These are phyloP conservation scores for Phacellophora camtschatica DNA, from an alignment of 30 jellyfish, hydroid and myxozoan genomes.

Conservation along the genomic window DNA sequence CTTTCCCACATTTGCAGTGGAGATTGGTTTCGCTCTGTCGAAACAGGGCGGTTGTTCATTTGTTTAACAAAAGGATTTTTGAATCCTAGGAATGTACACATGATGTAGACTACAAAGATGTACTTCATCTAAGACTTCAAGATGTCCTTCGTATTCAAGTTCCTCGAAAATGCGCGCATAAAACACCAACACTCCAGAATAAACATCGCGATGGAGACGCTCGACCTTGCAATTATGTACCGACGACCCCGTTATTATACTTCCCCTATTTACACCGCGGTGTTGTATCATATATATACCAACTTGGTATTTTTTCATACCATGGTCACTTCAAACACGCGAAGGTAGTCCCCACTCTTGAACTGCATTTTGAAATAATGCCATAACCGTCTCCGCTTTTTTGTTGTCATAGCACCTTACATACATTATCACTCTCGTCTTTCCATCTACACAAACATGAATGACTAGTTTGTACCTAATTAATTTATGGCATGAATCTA, in stretches of 20 bases:
- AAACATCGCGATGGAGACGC: slow-evolving; percentile 41
- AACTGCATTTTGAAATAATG: slow-evolving; percentile 5
- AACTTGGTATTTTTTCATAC: not conserved
- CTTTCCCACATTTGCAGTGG: slow-evolving; percentile 38
- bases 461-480: slow-evolving; percentile 2
- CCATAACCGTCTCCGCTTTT: slow-evolving; percentile 21
- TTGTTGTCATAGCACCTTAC: slow-evolving; percentile 14
- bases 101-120: slow-evolving; percentile 13
- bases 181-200: slow-evolving; percentile 19
- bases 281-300: not conserved
- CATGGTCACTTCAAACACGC: slow-evolving; percentile 30
- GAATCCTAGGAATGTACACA: not conserved
- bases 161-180: slow-evolving; percentile 7
- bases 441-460: slow-evolving; percentile 29
- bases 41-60: slow-evolving; percentile 17
- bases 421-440: slow-evolving; percentile 7
- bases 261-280: slow-evolving; percentile 16
- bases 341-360: slow-evolving; percentile 26
- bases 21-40: slow-evolving; percentile 26
- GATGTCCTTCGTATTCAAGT: slow-evolving; percentile 8
- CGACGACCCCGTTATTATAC: slow-evolving; percentile 33
- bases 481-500: slow-evolving; percentile 19
- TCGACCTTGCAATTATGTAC: slow-evolving; percentile 45
- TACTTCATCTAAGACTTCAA: slow-evolving; percentile 8
- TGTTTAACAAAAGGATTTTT: slow-evolving; percentile 30